Conservation (phyloP, 2,113 vertebrate genomes). For the Camelus dromedarius region DNA sequence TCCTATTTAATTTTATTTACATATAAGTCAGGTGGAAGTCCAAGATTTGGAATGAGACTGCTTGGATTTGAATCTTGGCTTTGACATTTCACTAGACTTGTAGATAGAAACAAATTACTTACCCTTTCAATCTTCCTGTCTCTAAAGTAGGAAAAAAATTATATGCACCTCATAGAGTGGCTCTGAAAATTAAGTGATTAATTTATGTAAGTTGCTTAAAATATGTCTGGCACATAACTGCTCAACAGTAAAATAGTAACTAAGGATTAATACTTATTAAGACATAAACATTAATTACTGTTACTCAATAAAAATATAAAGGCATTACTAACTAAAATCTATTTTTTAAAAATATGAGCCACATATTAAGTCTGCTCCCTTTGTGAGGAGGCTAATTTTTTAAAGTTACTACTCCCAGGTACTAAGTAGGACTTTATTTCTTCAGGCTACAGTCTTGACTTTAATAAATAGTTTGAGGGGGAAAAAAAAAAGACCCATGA, state of each 20-base stretch:
- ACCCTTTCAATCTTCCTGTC: neutral
- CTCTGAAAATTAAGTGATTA: slow-evolving; percentile 31
- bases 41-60: neutral
- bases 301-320: slow-evolving; percentile 51
- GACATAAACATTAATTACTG: neutral
- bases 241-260: neutral
- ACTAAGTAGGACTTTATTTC: neutral
- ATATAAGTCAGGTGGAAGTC: neutral
- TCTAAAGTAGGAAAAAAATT: neutral
- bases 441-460: neutral
- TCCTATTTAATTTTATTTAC: slow-evolving; percentile 49
- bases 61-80: neutral
- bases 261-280: neutral
- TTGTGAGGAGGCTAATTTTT: slow-evolving; percentile 21
- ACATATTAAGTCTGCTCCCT: neutral
- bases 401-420: neutral
- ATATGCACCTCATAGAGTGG: neutral
- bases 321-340: neutral
- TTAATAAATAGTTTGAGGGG: neutral
- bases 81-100: slow-evolving; percentile 31
- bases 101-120: slow-evolving; percentile 16
- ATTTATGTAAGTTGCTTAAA: slow-evolving; percentile 18
- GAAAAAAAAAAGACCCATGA: neutral
- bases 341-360: neutral
- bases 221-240: neutral